Evolutionary conservation across 2,113 vertebrate species (phyloP).

Genomic region (human): GRCh38 chr12:23548501-23549000

Average conservation of each 20-base stretch:
- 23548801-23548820: neutral
- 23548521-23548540: constrained; percentile 54
- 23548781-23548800: neutral
- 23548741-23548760: neutral
- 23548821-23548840: neutral
- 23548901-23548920: neutral
- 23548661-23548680: neutral
- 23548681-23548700: neutral
- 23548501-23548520: constrained; percentile 34
- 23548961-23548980: neutral
- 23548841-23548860: neutral
- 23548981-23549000: fast-evolving
- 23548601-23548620: neutral
- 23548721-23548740: neutral
- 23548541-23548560: neutral
- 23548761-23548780: neutral
- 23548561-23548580: neutral
- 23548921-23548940: neutral
- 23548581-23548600: constrained; percentile 61
- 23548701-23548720: neutral
- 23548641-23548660: neutral
- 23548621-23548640: neutral
- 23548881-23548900: neutral
- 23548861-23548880: neutral
- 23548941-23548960: neutral